A percentile compares a stretch with the other conserved stretches of the same genome.
Conservation (phyloP, 2,113 vertebrate species). For the Ondatra zibethicus region DNA sequence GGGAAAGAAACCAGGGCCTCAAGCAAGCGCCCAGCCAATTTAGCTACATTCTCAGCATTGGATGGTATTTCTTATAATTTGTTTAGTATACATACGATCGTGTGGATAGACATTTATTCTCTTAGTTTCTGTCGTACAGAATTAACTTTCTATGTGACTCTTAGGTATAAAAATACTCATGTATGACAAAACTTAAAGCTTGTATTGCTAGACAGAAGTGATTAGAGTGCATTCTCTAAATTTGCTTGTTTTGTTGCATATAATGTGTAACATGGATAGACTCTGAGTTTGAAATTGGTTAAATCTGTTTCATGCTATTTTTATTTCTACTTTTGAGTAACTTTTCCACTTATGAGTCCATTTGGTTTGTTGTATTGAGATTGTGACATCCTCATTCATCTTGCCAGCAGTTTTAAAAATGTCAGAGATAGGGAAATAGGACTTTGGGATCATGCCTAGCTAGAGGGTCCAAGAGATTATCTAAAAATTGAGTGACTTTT, state of each 20-base stretch:
- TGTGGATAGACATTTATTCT: not conserved
- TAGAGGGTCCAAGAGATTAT: not conserved
- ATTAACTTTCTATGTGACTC: not conserved
- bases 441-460: not conserved
- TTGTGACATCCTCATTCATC: not conserved
- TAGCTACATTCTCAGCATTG: not conserved
- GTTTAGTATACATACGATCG: not conserved
- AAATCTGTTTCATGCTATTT: not conserved
- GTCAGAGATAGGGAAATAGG: not conserved
- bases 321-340: not conserved
- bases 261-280: fast-evolving
- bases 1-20: not conserved
- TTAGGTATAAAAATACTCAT: not conserved
- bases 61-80: not conserved
- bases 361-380: not conserved
- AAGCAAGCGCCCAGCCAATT: not conserved
- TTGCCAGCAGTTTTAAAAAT: not conserved
- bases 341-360: not conserved
- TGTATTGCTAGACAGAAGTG: not conserved
- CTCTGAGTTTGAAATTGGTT: conserved; percentile 6
- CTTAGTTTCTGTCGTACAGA: not conserved
- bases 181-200: not conserved
- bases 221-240: not conserved
- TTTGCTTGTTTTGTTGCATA: not conserved
- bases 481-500: not conserved